Conservation (phyloP, 30 jellyfish, hydroid and myxozoan genomes). For the Calvadosia cruxmelitensis region DNA sequence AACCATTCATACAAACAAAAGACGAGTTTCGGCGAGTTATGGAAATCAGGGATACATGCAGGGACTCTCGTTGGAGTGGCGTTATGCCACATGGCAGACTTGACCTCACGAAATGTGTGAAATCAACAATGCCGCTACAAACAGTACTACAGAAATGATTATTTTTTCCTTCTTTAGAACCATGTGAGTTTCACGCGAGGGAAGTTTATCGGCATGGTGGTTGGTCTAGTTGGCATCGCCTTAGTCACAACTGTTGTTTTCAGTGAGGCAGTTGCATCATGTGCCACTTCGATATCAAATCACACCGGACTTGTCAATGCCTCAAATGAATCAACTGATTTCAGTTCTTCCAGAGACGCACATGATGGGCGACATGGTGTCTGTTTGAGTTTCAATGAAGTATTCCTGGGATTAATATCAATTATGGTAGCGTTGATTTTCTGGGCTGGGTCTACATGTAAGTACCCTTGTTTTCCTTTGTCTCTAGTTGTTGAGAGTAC, state of each 20-base stretch:
- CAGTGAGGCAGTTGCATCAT: conserved; percentile 23
- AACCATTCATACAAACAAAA: no score
- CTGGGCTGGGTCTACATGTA: conserved; percentile 65
- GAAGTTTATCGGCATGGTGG: conserved; percentile 44
- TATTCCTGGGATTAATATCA: conserved; percentile 25
- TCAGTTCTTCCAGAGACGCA: neutral
- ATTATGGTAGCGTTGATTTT: conserved; percentile 25
- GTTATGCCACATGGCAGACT: no score
- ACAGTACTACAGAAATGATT: neutral
- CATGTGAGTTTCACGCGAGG: conserved; percentile 17
- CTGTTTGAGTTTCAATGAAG: conserved; percentile 21
- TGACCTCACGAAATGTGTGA: no score
- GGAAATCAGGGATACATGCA: no score
- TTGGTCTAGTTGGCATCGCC: conserved; percentile 29
- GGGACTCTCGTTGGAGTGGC: no score
- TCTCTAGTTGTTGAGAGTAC: no score
- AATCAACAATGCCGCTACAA: neutral
- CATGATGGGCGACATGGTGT: conserved; percentile 9
- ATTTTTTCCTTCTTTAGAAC: conserved; percentile 7
- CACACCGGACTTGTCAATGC: conserved; percentile 3
- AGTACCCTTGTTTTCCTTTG: neutral
- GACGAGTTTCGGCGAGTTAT: no score
- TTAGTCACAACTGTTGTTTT: conserved; percentile 37
- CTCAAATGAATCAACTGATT: conserved; percentile 4
- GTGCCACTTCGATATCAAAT: neutral